Evolutionary conservation across 2,888 invertebrate species (phyloP).

Genomic region (Stenolophus ochropezus): DNA sequence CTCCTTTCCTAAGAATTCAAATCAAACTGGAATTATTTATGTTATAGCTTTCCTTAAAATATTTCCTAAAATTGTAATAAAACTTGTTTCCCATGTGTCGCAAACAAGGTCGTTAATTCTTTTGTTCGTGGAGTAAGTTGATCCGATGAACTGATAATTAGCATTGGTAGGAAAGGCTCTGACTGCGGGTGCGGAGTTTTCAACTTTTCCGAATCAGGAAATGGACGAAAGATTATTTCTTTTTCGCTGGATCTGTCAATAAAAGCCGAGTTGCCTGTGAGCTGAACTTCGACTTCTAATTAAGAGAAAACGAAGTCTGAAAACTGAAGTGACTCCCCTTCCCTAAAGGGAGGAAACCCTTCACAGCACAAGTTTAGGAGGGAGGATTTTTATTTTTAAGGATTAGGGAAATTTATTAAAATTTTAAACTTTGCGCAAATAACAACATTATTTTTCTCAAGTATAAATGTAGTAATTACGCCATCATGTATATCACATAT

Average conservation of each 20-base stretch:
- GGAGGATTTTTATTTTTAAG: neutral
- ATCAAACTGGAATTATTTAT: neutral
- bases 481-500: no score
- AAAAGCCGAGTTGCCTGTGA: slow-evolving; percentile 58
- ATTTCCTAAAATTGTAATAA: slow-evolving; percentile 17
- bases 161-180: neutral
- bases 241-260: slow-evolving; percentile 65
- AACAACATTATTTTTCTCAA: no score
- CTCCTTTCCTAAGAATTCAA: neutral
- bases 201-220: slow-evolving; percentile 50
- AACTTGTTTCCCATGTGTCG: neutral
- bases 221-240: slow-evolving; percentile 63
- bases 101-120: slow-evolving; percentile 55
- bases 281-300: slow-evolving; percentile 65
- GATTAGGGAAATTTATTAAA: neutral
- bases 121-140: slow-evolving; percentile 52
- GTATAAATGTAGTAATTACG: no score
- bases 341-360: neutral
- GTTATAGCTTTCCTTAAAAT: neutral
- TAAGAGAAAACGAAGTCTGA: slow-evolving; percentile 66
- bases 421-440: neutral
- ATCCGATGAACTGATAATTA: slow-evolving; percentile 58
- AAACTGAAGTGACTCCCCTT: neutral
- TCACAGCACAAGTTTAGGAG: neutral
- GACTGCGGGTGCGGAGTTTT: neutral